Conservation (phyloP, 2,113 vertebrate genomes). For the Polypterus senegalus region DNA sequence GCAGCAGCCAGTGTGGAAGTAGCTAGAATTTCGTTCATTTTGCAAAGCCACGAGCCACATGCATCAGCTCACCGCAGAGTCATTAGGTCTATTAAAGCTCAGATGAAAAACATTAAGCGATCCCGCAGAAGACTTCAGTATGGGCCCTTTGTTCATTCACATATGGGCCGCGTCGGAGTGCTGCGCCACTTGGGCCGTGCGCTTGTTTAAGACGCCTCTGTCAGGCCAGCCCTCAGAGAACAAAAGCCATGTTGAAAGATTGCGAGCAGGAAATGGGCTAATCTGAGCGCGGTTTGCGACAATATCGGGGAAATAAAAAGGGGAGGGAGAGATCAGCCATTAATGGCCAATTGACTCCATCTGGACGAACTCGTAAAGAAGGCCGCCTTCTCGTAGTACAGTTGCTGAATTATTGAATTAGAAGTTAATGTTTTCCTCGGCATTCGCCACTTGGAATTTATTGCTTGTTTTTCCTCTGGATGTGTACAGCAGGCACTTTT, state of each 20-base stretch:
- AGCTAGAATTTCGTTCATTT: conserved; percentile 77
- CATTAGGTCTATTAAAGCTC: conserved; percentile 84
- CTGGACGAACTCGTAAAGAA: conserved; percentile 64
- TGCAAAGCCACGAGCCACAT: conserved; percentile 76
- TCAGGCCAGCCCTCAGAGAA: conserved; percentile 61
- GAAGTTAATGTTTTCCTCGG: conserved; percentile 59
- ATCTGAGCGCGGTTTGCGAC: conserved; percentile 72
- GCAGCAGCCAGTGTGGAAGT: conserved; percentile 53
- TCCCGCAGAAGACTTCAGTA: conserved; percentile 77
- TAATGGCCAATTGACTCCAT: conserved; percentile 68
- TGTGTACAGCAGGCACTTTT: conserved; percentile 26
- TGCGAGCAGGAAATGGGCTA: conserved; percentile 71
- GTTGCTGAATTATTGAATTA: conserved; percentile 63
- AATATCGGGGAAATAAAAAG: conserved; percentile 65
- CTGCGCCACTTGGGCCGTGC: conserved; percentile 49
- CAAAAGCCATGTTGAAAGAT: conserved; percentile 72
- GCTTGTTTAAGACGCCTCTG: conserved; percentile 73
- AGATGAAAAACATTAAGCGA: conserved; percentile 88
- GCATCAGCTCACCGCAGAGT: conserved; percentile 72
- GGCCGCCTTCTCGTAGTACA: conserved; percentile 50
- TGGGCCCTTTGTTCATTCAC: conserved; percentile 76
- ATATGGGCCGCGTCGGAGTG: conserved; percentile 66
- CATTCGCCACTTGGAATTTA: conserved; percentile 60
- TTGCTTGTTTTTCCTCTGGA: conserved; percentile 49
- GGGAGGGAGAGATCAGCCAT: conserved; percentile 69